A percentile compares a stretch with the other conserved stretches of the same genome.
These are phyloP conservation scores for Aphelocoma coerulescens DNA, from an alignment of 2,113 vertebrate genomes.

Conservation along the genomic window DNA sequence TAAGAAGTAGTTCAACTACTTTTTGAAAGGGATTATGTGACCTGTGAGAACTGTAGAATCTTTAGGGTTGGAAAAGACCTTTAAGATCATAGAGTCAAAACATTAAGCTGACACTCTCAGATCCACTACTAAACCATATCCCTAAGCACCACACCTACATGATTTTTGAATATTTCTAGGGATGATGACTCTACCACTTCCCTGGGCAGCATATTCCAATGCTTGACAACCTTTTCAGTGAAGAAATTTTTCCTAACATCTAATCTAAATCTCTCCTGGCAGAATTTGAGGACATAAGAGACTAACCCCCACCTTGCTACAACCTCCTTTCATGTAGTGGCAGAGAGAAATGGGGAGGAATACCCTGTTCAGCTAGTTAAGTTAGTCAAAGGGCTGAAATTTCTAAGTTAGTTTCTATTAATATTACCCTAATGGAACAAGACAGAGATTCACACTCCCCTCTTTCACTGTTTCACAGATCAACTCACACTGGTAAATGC, in stretches of 20 bases:
- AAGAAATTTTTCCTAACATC: neutral
- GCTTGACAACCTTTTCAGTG: neutral
- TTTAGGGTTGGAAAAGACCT: neutral
- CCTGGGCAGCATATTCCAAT: neutral
- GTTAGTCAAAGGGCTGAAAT: neutral
- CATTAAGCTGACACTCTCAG: neutral
- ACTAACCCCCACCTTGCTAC: rapidly evolving
- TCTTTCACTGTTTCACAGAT: neutral
- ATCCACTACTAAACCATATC: neutral
- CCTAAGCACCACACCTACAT: neutral
- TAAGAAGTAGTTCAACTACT: neutral
- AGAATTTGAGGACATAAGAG: neutral
- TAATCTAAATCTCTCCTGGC: neutral
- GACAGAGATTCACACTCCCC: neutral
- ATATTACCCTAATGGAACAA: neutral
- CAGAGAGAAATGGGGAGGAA: neutral
- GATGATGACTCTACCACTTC: neutral
- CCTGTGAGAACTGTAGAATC: neutral
- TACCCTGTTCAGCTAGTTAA: neutral
- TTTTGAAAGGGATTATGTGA: neutral
- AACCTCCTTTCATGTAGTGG: neutral
- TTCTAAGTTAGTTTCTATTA: neutral
- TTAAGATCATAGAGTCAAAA: neutral
- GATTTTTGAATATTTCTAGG: neutral
- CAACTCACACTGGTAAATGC: neutral